Evolutionary conservation across 1,140 invertebrate species (phyloP).

Genomic region (Pachyrhynchus sulphureomaculatus): DNA sequence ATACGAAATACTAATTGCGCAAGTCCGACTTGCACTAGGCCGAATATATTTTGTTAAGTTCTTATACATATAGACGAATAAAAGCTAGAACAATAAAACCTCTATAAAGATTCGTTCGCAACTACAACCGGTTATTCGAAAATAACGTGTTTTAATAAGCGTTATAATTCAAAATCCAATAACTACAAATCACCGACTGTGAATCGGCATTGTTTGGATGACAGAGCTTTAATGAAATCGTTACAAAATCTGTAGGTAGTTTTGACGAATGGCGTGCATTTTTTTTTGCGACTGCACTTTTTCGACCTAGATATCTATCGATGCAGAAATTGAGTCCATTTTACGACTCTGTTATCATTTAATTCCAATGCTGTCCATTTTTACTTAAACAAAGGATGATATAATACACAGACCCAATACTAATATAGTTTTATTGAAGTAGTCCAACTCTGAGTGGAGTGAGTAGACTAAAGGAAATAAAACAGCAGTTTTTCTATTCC

Average conservation of each 20-base stretch:
- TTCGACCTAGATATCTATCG: background rate
- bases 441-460: too few relatives aligned
- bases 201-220: conserved; percentile 11
- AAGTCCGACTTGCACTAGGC: too few relatives aligned
- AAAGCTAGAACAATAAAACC: background rate
- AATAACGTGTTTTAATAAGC: conserved; percentile 5
- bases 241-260: conserved; percentile 4
- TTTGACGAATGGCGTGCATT: conserved; percentile 9
- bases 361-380: too few relatives aligned
- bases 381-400: too few relatives aligned
- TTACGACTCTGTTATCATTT: too few relatives aligned
- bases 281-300: background rate
- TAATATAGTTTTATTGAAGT: too few relatives aligned
- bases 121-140: background rate
- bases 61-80: too few relatives aligned
- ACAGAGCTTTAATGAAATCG: conserved; percentile 13
- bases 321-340: background rate
- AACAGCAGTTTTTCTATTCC: too few relatives aligned
- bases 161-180: conserved; percentile 9
- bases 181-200: conserved; percentile 13
- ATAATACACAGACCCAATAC: too few relatives aligned
- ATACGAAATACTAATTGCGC: too few relatives aligned
- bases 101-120: background rate
- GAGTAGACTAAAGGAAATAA: too few relatives aligned
- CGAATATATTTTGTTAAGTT: too few relatives aligned